Conservation (phyloP, 1,140 invertebrate genomes). For the Macrobrachium nipponense region DNA sequence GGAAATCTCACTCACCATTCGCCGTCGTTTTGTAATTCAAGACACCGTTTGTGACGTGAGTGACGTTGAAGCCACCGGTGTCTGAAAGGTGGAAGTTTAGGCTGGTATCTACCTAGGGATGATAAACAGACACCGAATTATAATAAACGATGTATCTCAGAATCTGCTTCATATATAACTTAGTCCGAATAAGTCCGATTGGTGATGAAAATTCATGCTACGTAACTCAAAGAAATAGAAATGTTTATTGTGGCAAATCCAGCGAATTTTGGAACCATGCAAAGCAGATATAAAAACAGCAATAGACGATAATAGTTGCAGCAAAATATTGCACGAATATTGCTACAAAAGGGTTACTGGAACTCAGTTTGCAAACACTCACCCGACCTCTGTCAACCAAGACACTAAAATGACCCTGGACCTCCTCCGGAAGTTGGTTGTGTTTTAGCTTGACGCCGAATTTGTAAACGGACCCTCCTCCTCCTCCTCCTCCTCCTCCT, state of each 20-base stretch:
- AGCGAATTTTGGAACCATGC: no score
- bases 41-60: slow-evolving; percentile 7
- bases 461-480: slow-evolving; percentile 2
- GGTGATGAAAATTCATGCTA: background rate
- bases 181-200: no score
- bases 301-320: no score
- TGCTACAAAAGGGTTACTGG: no score
- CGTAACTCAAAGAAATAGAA: no score
- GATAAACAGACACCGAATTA: background rate
- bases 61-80: slow-evolving; percentile 25
- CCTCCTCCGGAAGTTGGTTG: background rate
- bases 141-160: background rate
- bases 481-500: background rate
- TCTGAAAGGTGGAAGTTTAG: slow-evolving; percentile 15
- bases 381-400: slow-evolving; percentile 21
- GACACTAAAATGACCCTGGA: background rate
- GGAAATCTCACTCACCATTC: background rate
- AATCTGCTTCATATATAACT: background rate
- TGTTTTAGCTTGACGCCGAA: slow-evolving; percentile 2
- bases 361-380: background rate
- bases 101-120: slow-evolving; percentile 29
- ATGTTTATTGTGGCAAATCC: no score
- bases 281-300: no score
- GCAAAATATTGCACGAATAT: no score
- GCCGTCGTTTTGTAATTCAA: slow-evolving; percentile 10